Base-by-base conservation (phyloP, 2,113 vertebrate species). In the Hypanus sabinus region DNA sequence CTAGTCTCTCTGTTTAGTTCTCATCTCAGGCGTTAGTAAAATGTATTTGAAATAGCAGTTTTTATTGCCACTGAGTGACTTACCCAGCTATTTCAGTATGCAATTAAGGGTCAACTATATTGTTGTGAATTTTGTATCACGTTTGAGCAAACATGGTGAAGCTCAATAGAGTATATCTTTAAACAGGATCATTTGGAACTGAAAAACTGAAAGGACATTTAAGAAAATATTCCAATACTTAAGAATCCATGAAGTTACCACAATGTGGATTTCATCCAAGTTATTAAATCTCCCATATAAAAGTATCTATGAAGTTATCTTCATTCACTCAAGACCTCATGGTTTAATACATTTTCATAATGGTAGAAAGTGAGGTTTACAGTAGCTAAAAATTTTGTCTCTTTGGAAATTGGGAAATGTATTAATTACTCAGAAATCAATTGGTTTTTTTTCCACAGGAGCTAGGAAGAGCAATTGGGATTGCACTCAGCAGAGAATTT, bases 381-480 rank as follows among this genome's bases (percentile, higher is more conserved):
- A 16, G 55, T 57, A 79, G 38, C 16, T 60, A 7, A 94, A 16
- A 77, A 94, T n/a, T 70, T 73, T 55, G 27, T 36, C 87, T 68
- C 62, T 68, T 91, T 91, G 62, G 65, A 65, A 90, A 33, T 75
- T 9, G 12, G 83, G 57, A 68, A 30, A 46, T 27, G 1, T n/a
- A 14, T 79, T 8, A 38, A 18, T 77, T 71, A 71, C 18, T 18
- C 70, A 20, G 70, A 5, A 68, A 68, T 68, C 16, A 88, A 65
- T 94, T 33, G 22, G n/a, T 80, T 33, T 70, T 30, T 93, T 71
- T 20, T 94, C 60, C 94, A 16, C 38, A 99, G 98, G 98, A 98
- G 93, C 93, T 97, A 0, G 98, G 98, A 83, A 97, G 95, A 96
- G 90, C 97, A 7, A n/a, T 98, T 94, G 99, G 98, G 77, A 70